Conservation (phyloP, 1,140 invertebrate genomes). For the Contarinia nasturtii region DNA sequence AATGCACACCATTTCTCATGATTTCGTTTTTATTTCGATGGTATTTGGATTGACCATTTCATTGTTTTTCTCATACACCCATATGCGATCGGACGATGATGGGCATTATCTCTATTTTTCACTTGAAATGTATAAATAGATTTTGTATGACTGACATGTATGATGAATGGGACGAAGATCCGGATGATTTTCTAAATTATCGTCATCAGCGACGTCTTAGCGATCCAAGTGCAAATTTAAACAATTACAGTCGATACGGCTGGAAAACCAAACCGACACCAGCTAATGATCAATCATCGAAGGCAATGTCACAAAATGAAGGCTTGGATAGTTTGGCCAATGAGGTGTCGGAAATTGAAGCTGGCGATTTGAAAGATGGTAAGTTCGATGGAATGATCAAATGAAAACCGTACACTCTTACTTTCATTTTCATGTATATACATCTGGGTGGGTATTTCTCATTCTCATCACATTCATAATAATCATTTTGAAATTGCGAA, state of each 20-base stretch:
- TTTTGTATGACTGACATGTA: slow-evolving; percentile 65
- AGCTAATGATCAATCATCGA: slow-evolving; percentile 26
- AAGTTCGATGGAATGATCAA: slow-evolving; percentile 16
- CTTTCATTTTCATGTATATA: no score
- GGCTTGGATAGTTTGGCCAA: slow-evolving; percentile 63
- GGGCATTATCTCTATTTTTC: not conserved
- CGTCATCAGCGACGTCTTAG: slow-evolving; percentile 69
- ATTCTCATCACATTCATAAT: no score
- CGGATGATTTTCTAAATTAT: slow-evolving; percentile 65
- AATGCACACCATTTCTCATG: no score
- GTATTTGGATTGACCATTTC: no score
- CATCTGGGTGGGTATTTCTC: no score
- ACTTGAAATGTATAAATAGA: no score
- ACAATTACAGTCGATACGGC: slow-evolving; percentile 67
- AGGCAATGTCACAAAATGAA: slow-evolving; percentile 83
- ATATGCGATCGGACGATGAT: not conserved
- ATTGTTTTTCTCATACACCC: no score
- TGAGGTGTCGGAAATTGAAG: slow-evolving; percentile 78
- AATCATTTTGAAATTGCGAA: no score
- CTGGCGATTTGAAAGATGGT: slow-evolving; percentile 85
- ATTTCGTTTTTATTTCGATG: no score
- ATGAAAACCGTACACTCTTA: no score
- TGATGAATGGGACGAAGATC: slow-evolving; percentile 76
- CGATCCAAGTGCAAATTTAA: slow-evolving; percentile 85
- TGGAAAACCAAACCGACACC: slow-evolving; percentile 46